phyloP scores from a whole-genome alignment of 2,888 invertebrate species.

The Drosophila imparisetae region DNA sequence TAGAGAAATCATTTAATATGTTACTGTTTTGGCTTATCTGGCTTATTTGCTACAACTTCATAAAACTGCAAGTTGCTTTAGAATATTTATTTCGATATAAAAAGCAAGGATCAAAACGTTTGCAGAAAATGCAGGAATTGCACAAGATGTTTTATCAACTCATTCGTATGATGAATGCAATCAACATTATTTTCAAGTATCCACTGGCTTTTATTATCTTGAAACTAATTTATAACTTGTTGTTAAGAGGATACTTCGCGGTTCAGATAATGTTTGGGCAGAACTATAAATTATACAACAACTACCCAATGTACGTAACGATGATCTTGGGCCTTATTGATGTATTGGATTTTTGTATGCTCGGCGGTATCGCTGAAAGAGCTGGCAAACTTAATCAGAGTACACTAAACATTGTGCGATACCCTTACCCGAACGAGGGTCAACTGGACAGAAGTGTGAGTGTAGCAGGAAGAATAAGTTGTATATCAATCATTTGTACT shows the following conservation, averaged over 20 bases:
- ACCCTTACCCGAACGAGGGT: neutral
- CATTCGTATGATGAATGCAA: slow-evolving; percentile 6
- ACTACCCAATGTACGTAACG: fast-evolving
- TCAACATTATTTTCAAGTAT: slow-evolving; percentile 23
- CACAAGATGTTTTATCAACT: slow-evolving; percentile 21
- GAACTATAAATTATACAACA: neutral
- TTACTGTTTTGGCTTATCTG: slow-evolving; percentile 17
- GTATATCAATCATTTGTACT: neutral
- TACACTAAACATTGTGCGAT: slow-evolving; percentile 17
- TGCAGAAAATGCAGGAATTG: neutral
- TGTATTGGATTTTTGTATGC: neutral
- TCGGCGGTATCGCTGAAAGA: slow-evolving; percentile 1
- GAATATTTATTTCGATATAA: neutral
- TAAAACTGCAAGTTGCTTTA: neutral
- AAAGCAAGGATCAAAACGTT: neutral
- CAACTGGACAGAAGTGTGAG: slow-evolving; percentile 32
- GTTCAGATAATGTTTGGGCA: neutral
- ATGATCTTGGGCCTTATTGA: neutral
- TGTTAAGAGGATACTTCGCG: neutral
- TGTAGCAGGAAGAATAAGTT: neutral
- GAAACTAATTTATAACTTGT: neutral
- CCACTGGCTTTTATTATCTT: neutral
- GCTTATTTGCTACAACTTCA: neutral
- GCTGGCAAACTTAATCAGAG: neutral
- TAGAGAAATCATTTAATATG: neutral